Evolutionary conservation across 1,140 invertebrate species (phyloP).

Genomic region (Galleria mellonella): DNA sequence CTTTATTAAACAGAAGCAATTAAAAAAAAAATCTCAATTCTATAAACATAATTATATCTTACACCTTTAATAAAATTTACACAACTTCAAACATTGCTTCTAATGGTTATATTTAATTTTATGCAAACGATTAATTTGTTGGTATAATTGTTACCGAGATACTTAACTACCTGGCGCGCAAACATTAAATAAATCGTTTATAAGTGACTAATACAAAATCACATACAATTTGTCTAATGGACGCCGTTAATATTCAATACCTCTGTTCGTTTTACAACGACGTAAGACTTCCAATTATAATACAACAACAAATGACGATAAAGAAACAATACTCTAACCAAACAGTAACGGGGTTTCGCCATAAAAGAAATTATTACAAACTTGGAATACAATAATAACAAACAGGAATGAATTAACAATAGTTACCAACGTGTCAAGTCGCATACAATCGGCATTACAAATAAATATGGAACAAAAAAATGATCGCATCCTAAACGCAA

Average conservation of each 20-base stretch:
- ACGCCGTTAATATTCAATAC: slow-evolving; percentile 33
- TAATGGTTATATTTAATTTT: too few species aligned
- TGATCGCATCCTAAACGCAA: slow-evolving; percentile 56
- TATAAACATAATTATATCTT: too few species aligned
- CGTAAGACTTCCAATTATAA: slow-evolving; percentile 18
- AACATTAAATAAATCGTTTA: slow-evolving; percentile 56
- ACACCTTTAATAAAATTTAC: too few species aligned
- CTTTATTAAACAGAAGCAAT: too few species aligned
- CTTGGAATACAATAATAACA: slow-evolving; percentile 51
- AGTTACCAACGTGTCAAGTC: slow-evolving; percentile 67
- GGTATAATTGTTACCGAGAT: slow-evolving; percentile 35
- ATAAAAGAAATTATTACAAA: slow-evolving; percentile 34
- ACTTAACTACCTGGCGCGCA: slow-evolving; percentile 42
- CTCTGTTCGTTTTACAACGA: not conserved
- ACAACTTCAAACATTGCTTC: too few species aligned
- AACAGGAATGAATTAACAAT: slow-evolving; percentile 60
- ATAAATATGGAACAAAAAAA: slow-evolving; percentile 53
- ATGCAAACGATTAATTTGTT: slow-evolving; percentile 45
- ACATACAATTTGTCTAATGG: slow-evolving; percentile 53
- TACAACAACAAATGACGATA: slow-evolving; percentile 3
- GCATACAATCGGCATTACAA: slow-evolving; percentile 67
- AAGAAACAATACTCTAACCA: slow-evolving; percentile 12
- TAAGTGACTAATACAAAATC: slow-evolving; percentile 34
- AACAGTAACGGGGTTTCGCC: slow-evolving; percentile 13
- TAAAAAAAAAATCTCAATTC: too few species aligned